Percentiles rank a stretch among this genome's conserved stretches.
Conservation (phyloP, 2,113 vertebrate species). For the Anas platyrhynchos region DNA sequence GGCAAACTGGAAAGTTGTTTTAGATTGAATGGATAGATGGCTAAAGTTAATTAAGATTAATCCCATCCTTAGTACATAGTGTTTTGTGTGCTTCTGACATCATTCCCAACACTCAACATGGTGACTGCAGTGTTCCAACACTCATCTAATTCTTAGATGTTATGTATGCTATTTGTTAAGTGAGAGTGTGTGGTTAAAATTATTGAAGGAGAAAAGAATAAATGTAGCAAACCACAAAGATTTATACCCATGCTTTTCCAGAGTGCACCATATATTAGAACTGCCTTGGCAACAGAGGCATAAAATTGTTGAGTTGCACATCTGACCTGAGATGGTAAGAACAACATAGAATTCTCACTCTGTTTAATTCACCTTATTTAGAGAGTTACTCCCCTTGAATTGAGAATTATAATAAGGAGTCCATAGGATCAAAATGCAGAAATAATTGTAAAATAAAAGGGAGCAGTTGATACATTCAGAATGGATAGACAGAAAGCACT, state of each 20-base stretch:
- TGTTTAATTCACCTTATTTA: slow-evolving; percentile 29
- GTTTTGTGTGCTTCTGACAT: not conserved
- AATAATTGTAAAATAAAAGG: slow-evolving; percentile 44
- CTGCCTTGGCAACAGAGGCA: not conserved
- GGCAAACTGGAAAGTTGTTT: not conserved
- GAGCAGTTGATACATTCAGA: not conserved
- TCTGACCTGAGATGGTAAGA: not conserved
- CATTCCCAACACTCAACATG: not conserved
- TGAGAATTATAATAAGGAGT: not conserved
- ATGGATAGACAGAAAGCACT: not conserved
- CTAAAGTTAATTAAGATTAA: not conserved
- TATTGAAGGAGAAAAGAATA: slow-evolving; percentile 1
- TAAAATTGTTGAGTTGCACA: slow-evolving; percentile 33
- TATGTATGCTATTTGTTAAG: not conserved
- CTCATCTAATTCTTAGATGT: not conserved
- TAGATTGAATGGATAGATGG: not conserved
- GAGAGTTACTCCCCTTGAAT: not conserved
- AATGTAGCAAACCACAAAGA: not conserved
- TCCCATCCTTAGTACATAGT: not conserved
- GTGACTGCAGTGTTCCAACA: not conserved
- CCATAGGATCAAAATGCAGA: not conserved
- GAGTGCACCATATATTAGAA: not conserved
- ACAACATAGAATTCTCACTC: not conserved
- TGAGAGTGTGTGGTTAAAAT: not conserved
- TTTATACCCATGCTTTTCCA: not conserved